Conservation (phyloP, 2,888 invertebrate species). For the Lasioglossum figueresi region DNA sequence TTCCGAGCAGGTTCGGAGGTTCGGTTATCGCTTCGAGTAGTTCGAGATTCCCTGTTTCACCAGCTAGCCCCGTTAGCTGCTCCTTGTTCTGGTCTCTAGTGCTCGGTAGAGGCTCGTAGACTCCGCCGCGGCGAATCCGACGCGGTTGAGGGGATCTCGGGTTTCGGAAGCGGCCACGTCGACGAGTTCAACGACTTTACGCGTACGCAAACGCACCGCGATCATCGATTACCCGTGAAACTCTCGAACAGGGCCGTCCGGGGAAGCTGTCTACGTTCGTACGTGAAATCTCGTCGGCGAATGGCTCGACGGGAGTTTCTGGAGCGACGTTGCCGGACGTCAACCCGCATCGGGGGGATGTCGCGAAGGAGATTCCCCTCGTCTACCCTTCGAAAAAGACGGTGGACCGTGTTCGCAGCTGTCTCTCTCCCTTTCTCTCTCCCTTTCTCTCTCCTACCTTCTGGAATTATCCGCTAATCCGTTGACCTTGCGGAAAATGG, state of each 20-base stretch:
- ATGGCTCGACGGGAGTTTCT: not conserved
- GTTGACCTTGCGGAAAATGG: constrained; percentile 40
- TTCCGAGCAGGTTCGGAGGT: not conserved
- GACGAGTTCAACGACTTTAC: constrained; percentile 24
- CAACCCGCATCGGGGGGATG: not conserved
- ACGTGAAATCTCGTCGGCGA: not conserved
- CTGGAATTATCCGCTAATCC: constrained; percentile 29
- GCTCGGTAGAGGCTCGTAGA: not conserved
- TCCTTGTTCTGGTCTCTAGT: not conserved
- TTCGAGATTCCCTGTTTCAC: not conserved
- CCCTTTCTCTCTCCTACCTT: not conserved
- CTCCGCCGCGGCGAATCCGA: not conserved
- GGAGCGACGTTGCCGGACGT: constrained; percentile 7
- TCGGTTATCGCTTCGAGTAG: not conserved
- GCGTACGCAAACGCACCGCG: constrained; percentile 24
- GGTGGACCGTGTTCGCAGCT: not conserved
- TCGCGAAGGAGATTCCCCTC: not conserved
- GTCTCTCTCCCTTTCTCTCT: not conserved
- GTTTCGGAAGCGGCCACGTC: not conserved
- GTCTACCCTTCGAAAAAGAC: not conserved
- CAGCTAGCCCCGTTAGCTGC: not conserved
- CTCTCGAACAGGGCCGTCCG: constrained; percentile 8
- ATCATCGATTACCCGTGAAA: constrained; percentile 18
- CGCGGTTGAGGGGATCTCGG: not conserved
- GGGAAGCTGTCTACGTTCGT: not conserved